Conservation (phyloP, 1,140 invertebrate species). For the Anastatus disparis region DNA sequence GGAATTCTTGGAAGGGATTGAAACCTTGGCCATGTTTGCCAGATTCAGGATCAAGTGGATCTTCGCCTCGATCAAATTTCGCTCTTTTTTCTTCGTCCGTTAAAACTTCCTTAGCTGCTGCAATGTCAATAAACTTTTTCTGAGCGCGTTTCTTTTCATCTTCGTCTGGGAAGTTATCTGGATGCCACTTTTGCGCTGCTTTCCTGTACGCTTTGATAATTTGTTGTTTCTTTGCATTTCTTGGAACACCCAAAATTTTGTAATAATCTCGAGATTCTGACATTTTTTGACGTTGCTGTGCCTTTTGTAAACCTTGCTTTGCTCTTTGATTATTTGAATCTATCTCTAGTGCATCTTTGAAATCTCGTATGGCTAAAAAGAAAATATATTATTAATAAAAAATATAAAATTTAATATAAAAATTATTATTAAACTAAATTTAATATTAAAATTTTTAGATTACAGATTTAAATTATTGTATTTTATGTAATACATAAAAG, state of each 20-base stretch:
- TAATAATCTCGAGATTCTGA: conserved; percentile 97
- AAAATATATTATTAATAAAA: conserved; percentile 30
- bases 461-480: neutral
- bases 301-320: conserved; percentile 88
- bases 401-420: conserved; percentile 20
- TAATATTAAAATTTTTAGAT: neutral
- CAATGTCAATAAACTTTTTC: conserved; percentile 99
- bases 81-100: conserved; percentile 89
- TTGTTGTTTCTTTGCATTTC: conserved; percentile 90
- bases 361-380: conserved; percentile 85
- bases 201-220: conserved; percentile 97
- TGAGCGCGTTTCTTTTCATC: conserved; percentile 96
- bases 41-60: conserved; percentile 96
- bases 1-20: conserved; percentile 84
- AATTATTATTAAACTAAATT: conserved; percentile 6
- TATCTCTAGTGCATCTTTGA: conserved; percentile 85
- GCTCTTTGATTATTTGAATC: conserved; percentile 85
- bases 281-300: conserved; percentile 94
- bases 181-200: conserved; percentile 98
- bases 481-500: no score
- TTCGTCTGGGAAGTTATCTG: conserved; percentile 91
- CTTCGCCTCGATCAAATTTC: conserved; percentile 94
- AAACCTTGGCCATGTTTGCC: conserved; percentile 75
- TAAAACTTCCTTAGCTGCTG: conserved; percentile 96
- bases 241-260: conserved; percentile 91